A percentile compares a stretch with the other conserved stretches of the same genome.
Conservation (phyloP, 2,797 vertebrate species). For the Denticeps clupeoides region DNA sequence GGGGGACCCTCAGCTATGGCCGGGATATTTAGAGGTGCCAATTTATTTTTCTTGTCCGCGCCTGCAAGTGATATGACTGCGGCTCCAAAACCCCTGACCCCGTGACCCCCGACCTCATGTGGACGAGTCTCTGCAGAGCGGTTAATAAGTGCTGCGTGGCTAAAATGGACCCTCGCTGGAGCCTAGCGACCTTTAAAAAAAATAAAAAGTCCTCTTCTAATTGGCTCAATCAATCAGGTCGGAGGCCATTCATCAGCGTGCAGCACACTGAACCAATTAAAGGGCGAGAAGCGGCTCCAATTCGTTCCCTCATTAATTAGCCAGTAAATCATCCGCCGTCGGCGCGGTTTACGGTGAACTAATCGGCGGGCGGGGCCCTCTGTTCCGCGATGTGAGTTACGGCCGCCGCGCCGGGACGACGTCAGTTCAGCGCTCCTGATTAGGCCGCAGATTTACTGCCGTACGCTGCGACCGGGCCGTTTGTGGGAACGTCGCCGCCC, state of each 20-base stretch:
- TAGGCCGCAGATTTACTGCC: neutral
- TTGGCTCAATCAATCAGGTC: conserved; percentile 17
- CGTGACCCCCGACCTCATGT: too few species aligned
- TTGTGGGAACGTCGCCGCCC: neutral
- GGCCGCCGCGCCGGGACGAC: neutral
- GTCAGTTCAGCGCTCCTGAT: conserved; percentile 11
- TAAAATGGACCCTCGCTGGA: too few species aligned
- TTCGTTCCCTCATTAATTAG: conserved; percentile 24
- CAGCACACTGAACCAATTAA: conserved; percentile 12
- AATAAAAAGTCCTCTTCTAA: conserved; percentile 8
- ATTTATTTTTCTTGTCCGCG: too few species aligned
- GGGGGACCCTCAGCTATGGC: too few species aligned
- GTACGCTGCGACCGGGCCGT: neutral
- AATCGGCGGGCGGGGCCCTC: conserved; percentile 3
- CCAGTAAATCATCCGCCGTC: conserved; percentile 18
- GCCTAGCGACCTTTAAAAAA: too few species aligned
- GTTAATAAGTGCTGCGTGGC: too few species aligned
- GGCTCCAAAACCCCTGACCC: too few species aligned
- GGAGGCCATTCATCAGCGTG: conserved; percentile 10
- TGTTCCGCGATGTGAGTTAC: neutral
- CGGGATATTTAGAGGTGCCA: too few species aligned
- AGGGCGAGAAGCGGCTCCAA: neutral
- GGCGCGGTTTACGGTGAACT: conserved; percentile 2
- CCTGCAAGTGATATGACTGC: too few species aligned
- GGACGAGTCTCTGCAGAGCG: too few species aligned